Percentiles rank a stretch among this genome's conserved stretches.
Evolutionary conservation across 1,140 invertebrate genomes (phyloP).

Genomic region (Ceratoteleas bidentatus): DNA sequence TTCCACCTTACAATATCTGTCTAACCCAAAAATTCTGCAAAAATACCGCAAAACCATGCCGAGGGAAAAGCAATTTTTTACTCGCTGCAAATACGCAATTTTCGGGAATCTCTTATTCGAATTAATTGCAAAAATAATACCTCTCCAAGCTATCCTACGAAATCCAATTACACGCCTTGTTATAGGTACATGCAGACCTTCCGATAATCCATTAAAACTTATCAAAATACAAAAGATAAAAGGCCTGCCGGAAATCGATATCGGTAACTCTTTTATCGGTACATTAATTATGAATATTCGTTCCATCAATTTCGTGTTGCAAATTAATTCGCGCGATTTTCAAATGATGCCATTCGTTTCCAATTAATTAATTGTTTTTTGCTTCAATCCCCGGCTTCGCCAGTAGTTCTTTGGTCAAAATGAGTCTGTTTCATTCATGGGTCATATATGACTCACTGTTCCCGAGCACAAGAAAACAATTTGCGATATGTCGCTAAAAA

Average conservation of each 20-base stretch:
- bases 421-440: not conserved
- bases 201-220: conserved; percentile 47
- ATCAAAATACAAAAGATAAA: conserved; percentile 54
- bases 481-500: not conserved
- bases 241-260: conserved; percentile 30
- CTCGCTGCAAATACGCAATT: not conserved
- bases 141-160: conserved; percentile 10
- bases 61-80: too few relatives aligned
- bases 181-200: conserved; percentile 17
- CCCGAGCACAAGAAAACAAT: not conserved
- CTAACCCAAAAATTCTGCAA: too few relatives aligned
- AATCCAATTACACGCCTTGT: conserved; percentile 39
- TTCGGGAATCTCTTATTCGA: not conserved
- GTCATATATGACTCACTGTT: not conserved
- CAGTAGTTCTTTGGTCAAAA: not conserved
- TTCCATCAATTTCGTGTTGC: conserved; percentile 3
- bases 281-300: conserved; percentile 28
- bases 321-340: conserved; percentile 16
- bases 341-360: conserved; percentile 4
- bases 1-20: too few relatives aligned
- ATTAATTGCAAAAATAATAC: conserved; percentile 35
- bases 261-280: conserved; percentile 15
- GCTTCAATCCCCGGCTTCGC: not conserved
- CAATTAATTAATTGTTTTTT: conserved; percentile 7
- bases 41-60: too few relatives aligned